These are phyloP conservation scores for Antennarius maculatus DNA, from an alignment of 2,797 vertebrate species.

Conservation along the genomic window DNA sequence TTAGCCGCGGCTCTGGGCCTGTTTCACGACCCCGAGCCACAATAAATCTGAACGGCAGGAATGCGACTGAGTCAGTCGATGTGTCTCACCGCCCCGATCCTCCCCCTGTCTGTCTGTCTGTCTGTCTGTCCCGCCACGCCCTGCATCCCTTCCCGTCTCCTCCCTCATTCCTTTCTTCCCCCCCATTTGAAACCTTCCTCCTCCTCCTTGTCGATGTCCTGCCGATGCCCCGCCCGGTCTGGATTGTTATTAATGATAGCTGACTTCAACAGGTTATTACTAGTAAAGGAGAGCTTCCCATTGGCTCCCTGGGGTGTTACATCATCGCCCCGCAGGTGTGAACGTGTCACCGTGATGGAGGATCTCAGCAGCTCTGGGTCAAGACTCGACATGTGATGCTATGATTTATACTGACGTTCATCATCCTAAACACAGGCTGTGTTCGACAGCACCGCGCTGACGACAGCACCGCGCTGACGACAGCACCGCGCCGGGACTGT, in stretches of 20 bases:
- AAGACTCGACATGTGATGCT: neutral
- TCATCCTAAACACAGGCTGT: conserved; percentile 11
- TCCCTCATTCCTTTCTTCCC: conserved; percentile 9
- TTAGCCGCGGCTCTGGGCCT: conserved; percentile 76
- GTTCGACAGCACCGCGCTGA: neutral
- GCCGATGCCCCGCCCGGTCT: neutral
- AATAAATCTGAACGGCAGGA: conserved; percentile 80
- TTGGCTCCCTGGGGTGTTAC: too few species aligned
- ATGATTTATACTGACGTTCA: too few species aligned
- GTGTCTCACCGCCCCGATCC: conserved; percentile 57
- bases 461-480: too few species aligned
- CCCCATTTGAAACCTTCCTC: conserved; percentile 1
- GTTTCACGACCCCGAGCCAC: conserved; percentile 71
- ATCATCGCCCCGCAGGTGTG: too few species aligned
- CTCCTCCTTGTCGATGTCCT: conserved; percentile 6
- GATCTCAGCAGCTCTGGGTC: conserved; percentile 6
- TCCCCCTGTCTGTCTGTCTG: conserved; percentile 15
- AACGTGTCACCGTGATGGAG: neutral
- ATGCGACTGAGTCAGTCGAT: conserved; percentile 77
- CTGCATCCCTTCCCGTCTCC: conserved; percentile 18
- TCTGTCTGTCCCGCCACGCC: conserved; percentile 47
- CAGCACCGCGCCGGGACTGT: neutral
- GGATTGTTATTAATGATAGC: too few species aligned
- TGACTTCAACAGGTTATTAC: too few species aligned
- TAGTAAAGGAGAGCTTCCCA: too few species aligned